A percentile compares a stretch with the other conserved stretches of the same genome.
phyloP scores from a whole-genome alignment of 2,113 vertebrate species.

The Loxodonta africana region DNA sequence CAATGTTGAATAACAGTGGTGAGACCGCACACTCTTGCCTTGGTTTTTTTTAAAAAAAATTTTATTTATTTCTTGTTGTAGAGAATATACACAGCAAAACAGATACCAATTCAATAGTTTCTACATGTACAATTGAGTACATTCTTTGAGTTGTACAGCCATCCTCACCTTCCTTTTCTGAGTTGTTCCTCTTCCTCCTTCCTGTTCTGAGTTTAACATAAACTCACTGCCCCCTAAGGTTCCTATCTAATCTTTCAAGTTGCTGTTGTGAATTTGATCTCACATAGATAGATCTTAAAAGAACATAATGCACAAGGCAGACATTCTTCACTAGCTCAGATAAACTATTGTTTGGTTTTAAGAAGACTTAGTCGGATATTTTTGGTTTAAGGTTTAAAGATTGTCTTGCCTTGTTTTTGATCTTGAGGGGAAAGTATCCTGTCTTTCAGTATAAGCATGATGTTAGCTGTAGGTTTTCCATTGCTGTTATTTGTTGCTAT shows the following conservation, averaged over 20 bases:
- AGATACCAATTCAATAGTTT: neutral
- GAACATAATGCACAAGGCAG: no score
- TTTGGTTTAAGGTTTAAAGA: neutral
- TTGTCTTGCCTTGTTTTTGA: slow-evolving; percentile 42
- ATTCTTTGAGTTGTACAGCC: no score
- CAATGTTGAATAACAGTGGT: neutral
- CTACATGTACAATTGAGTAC: neutral
- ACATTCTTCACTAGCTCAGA: no score
- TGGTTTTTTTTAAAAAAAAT: neutral
- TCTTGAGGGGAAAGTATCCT: neutral
- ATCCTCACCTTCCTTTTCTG: no score
- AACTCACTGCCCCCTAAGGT: no score
- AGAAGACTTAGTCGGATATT: neutral
- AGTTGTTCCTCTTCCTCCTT: no score
- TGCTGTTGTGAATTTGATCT: no score
- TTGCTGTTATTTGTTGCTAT: neutral
- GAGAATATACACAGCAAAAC: neutral
- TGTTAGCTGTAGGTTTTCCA: neutral
- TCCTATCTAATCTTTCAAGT: no score
- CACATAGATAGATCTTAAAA: no score
- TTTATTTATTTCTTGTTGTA: neutral
- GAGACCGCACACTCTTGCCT: slow-evolving; percentile 1
- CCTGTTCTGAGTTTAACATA: no score
- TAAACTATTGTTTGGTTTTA: neutral
- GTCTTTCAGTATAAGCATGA: neutral